These are phyloP conservation scores for Echinarachnius parma DNA, from an alignment of 53 echinoderm and acorn worm genomes.

Conservation along the genomic window DNA sequence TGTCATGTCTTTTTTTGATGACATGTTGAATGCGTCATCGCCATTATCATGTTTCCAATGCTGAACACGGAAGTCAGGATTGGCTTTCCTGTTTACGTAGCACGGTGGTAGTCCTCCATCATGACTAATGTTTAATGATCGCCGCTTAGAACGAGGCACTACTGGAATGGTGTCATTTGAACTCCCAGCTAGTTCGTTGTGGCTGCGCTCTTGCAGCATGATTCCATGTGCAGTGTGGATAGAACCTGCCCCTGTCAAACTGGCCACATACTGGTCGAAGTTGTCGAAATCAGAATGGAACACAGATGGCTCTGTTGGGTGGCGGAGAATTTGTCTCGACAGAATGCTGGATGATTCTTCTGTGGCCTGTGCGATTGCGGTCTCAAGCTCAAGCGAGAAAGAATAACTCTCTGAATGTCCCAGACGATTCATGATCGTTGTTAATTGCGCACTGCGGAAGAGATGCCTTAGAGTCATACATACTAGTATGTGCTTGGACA, in stretches of 20 bases:
- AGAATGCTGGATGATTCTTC: conserved; percentile 42
- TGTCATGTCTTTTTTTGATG: conserved; percentile 21
- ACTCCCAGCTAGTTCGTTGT: not conserved
- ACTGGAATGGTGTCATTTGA: not conserved
- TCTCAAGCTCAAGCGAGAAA: conserved; percentile 57
- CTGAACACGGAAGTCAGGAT: not conserved
- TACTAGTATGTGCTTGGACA: conserved; percentile 62
- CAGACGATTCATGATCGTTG: conserved; percentile 44
- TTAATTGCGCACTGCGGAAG: conserved; percentile 61
- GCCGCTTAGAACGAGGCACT: not conserved
- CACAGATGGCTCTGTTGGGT: conserved; percentile 17
- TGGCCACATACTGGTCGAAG: conserved; percentile 31
- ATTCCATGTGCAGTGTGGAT: conserved; percentile 58
- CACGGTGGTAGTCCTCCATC: conserved; percentile 1
- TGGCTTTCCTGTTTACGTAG: not conserved
- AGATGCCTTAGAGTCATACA: conserved; percentile 54
- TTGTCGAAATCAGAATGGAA: conserved; percentile 65
- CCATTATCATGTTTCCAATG: not conserved
- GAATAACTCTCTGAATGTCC: conserved; percentile 63
- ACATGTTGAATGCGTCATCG: conserved; percentile 1
- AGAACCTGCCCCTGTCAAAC: conserved; percentile 28
- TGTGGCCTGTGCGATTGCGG: conserved; percentile 43
- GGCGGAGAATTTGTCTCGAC: conserved; percentile 34
- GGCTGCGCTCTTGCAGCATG: conserved; percentile 49
- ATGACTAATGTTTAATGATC: not conserved